Evolutionary conservation across 2,113 vertebrate genomes (phyloP), one percentile per base, ranked within the genome.

Genomic region (Amphiprion percula): DNA sequence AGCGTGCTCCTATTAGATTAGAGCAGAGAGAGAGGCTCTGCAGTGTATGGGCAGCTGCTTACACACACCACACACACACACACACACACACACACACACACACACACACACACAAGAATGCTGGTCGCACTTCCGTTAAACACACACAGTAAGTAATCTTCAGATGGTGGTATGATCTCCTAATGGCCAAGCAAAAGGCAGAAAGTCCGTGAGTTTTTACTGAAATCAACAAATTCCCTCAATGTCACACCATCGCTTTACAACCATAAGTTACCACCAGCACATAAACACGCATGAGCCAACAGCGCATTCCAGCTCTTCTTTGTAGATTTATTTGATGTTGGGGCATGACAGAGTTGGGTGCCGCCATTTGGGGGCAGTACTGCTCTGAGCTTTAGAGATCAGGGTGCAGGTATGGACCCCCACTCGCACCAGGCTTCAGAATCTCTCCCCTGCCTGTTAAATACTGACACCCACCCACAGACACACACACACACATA

Each of bases 1-100:
- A 92, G 85, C 59, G 44, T 83, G 88, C 84, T 90, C 86, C 92
- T 86, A 93, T 93, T 93, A 92, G 91, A 94, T 94, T 94, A 94
- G 77, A 68, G 83, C 80, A 71, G 85, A 87, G 75, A 74, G 54
- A 87, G 82, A 90, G 64, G 84, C 80, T 88, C 84, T 92, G 84
- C 84, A 92, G 82, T 75, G 80, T 71, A 87, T 77, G 82, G 72
- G 74, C 87, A 83, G 89, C 75, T 72, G 49, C 47, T 56, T 56
- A 65, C 55, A 76, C 68, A 68, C 64, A 77, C 73, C 49, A 68
- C 61, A 61, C 64, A 74, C 64, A 74, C 66, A 63, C 53, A 75
- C 59, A 68, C 83, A 44, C 58, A 23, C 66, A 77, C 26, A 66
- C 46, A 39, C 28, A 65, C 53, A 44, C 49, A 49, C 30, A 46